Evolutionary conservation across 2,113 vertebrate species (phyloP), one percentile per base, ranked within the genome.

Genomic region (Calonectris borealis): DNA sequence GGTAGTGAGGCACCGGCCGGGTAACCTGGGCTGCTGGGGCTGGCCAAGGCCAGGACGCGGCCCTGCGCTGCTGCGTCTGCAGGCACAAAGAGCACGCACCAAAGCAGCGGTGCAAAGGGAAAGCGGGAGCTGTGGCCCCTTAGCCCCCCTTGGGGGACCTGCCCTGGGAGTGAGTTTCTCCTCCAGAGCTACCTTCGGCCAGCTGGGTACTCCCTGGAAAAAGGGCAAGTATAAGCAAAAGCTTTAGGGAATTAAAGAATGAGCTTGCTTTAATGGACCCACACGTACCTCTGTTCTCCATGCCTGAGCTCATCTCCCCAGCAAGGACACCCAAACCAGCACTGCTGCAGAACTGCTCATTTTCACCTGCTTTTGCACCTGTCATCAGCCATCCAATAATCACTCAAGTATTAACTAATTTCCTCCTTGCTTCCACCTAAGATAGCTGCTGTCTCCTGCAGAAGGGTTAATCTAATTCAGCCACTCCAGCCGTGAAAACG

Each of bases 401-500:
- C 18, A 9, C 89, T 9, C 31, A 5, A 32, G 58, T 11, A n/a
- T 17, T 11, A 13, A 24, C 42, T 11, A 2, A 17, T 87, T 83
- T 42, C 66, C 38, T 66, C 60, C 82, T 61, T 24, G 36, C 72
- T 73, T 16, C 88, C 52, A 48, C 57, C 79, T 12, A 6, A 2
- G 3, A 38, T 10, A 88, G 57, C 83, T 36, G 36, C 92, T 93
- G 71, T 38, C 83, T 85, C 85, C 66, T 32, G 76, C 57, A 21
- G 80, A 64, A 91, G 62, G 58, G 66, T 91, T 91, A 79, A 91
- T 83, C 65, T 90, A 94, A 87, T 79, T 79, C 88, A 82, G 81
- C 73, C 57, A 13, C 40, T 75, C 83, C 51, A 65, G 66, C 52
- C 42, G 6, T 13, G 84, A 42, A 71, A 80, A 46, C 17, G 65